A percentile compares a stretch with the other conserved stretches of the same genome.
Evolutionary conservation across 2,888 invertebrate genomes (phyloP).

Genomic region (Linnaemya tessellans): DNA sequence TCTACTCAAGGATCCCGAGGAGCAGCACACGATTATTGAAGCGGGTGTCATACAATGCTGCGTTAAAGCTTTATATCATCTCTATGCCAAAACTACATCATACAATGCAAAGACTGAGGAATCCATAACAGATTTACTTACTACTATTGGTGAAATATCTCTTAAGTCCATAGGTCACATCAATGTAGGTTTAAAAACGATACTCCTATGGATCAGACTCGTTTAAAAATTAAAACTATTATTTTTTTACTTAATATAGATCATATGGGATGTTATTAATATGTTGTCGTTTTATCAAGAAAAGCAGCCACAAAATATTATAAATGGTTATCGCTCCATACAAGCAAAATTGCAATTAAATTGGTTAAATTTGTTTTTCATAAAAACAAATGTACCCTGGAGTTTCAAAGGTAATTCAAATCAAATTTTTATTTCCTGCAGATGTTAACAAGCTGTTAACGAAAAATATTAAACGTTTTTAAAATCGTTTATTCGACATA

Average conservation of each 20-base stretch:
- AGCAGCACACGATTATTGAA: constrained; percentile 79
- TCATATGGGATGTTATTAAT: constrained; percentile 83
- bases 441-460: no score
- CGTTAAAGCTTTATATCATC: constrained; percentile 79
- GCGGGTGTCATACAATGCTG: constrained; percentile 81
- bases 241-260: constrained; percentile 73
- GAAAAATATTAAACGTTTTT: no score
- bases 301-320: constrained; percentile 77
- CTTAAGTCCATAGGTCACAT: constrained; percentile 82
- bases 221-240: background rate
- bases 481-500: no score
- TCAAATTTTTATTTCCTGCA: no score
- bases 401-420: constrained; percentile 74
- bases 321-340: constrained; percentile 79
- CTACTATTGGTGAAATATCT: constrained; percentile 78
- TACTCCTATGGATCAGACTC: background rate
- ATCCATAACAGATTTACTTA: constrained; percentile 78
- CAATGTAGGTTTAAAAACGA: constrained; percentile 76
- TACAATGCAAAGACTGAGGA: constrained; percentile 77
- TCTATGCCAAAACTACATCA: constrained; percentile 76
- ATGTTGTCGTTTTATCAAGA: constrained; percentile 81
- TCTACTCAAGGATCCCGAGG: constrained; percentile 76
- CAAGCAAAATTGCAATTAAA: constrained; percentile 80
- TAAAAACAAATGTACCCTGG: constrained; percentile 73
- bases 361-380: constrained; percentile 80